A percentile compares a stretch with the other conserved stretches of the same genome.
These are phyloP conservation scores for Eulemur coronatus DNA, from an alignment of 2,797 vertebrate genomes.

Conservation along the genomic window DNA sequence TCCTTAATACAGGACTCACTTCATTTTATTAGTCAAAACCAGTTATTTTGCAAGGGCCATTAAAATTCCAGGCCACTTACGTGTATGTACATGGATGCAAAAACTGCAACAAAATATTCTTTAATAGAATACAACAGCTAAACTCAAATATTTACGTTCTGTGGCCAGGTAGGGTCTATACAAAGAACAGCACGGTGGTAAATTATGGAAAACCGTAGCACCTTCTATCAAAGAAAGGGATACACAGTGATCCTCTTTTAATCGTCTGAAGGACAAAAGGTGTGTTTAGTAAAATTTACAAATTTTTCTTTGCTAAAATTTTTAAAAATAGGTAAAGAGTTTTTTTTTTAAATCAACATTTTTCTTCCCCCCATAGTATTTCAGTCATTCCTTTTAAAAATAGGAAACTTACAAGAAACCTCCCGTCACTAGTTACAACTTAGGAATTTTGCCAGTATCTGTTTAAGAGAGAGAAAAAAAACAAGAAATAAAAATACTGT, in stretches of 20 bases:
- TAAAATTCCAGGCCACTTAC: background rate
- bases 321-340: background rate
- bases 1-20: background rate
- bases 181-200: background rate
- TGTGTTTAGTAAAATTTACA: background rate
- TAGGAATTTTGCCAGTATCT: background rate
- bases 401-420: background rate
- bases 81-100: background rate
- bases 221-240: background rate
- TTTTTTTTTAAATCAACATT: background rate
- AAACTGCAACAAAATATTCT: background rate
- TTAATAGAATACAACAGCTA: background rate
- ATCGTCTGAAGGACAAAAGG: background rate
- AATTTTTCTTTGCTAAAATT: background rate
- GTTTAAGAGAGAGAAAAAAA: background rate
- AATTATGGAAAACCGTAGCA: background rate
- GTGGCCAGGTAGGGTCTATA: background rate
- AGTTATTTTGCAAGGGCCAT: background rate
- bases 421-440: background rate
- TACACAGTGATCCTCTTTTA: background rate
- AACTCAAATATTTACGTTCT: background rate
- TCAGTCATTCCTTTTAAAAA: constrained; percentile 25
- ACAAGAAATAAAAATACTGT: constrained; percentile 13
- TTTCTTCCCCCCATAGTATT: background rate
- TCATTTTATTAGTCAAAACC: background rate